phyloP scores from a whole-genome alignment of 2,888 invertebrate genomes.

The Athrips mouffetella region DNA sequence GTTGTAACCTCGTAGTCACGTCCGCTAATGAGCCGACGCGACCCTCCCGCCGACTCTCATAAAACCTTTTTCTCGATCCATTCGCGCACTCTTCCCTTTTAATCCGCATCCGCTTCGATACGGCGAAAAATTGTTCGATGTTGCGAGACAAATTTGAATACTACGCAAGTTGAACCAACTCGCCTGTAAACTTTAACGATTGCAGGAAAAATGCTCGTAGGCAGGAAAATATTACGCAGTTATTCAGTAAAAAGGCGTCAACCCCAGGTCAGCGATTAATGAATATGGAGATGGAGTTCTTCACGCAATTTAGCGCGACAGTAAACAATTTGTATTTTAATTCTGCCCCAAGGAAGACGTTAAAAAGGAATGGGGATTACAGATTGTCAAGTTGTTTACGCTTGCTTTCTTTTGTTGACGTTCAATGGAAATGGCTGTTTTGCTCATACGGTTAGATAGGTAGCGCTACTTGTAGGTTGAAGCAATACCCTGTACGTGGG shows the following conservation, averaged over 20 bases:
- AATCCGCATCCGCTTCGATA: not conserved
- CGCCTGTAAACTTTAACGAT: conserved; percentile 14
- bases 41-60: not conserved
- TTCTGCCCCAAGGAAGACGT: conserved; percentile 29
- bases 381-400: conserved; percentile 13
- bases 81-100: not conserved
- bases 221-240: conserved; percentile 12
- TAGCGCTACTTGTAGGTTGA: not conserved
- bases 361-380: conserved; percentile 20
- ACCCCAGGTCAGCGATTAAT: conserved; percentile 49
- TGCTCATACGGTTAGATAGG: not conserved
- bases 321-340: conserved; percentile 64
- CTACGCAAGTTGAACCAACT: conserved; percentile 4
- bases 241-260: conserved; percentile 15
- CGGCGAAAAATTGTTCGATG: not conserved
- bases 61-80: conserved; percentile 5
- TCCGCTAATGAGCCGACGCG: conserved; percentile 20
- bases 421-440: not conserved
- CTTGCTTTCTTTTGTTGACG: conserved; percentile 7
- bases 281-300: conserved; percentile 63
- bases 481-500: not conserved
- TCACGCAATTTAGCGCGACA: conserved; percentile 61
- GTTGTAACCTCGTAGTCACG: conserved; percentile 23
- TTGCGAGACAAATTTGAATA: conserved; percentile 14
- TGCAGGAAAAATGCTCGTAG: conserved; percentile 12